These are phyloP conservation scores for Acanthopleura granulata DNA, from an alignment of 2,888 invertebrate genomes.

Conservation along the genomic window DNA sequence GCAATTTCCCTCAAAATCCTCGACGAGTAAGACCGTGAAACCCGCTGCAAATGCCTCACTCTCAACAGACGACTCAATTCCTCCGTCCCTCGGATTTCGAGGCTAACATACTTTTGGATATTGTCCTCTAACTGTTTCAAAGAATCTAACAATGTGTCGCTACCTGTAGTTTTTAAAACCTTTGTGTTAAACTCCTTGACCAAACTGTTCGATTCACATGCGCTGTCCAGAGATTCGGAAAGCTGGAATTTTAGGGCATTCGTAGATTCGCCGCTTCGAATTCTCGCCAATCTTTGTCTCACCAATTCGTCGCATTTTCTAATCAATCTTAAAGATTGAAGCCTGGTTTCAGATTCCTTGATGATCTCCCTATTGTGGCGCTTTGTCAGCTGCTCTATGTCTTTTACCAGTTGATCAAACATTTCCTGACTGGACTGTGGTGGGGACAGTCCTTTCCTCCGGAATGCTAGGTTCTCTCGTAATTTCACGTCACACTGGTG, in stretches of 20 bases:
- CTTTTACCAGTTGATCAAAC: slow-evolving; percentile 44
- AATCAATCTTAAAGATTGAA: slow-evolving; percentile 40
- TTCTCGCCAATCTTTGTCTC: slow-evolving; percentile 34
- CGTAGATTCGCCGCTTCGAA: slow-evolving; percentile 22
- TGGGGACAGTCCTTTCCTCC: slow-evolving; percentile 10
- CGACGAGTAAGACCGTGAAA: slow-evolving; percentile 37
- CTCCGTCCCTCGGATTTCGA: slow-evolving; percentile 42
- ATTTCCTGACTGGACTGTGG: slow-evolving; percentile 42
- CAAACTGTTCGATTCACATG: not conserved
- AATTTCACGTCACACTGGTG: slow-evolving; percentile 42
- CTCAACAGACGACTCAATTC: slow-evolving; percentile 40
- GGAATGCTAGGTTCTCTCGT: slow-evolving; percentile 27
- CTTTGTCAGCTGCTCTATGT: slow-evolving; percentile 41
- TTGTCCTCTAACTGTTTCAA: slow-evolving; percentile 40
- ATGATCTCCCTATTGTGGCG: slow-evolving; percentile 34
- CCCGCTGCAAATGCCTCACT: slow-evolving; percentile 38
- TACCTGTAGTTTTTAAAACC: no score
- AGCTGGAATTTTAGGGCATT: not conserved
- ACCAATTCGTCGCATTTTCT: slow-evolving; percentile 44
- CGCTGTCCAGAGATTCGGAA: not conserved
- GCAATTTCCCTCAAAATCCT: slow-evolving; percentile 36
- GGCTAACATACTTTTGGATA: slow-evolving; percentile 41
- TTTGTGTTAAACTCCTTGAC: no score
- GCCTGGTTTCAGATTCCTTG: slow-evolving; percentile 40
- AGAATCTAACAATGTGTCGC: slow-evolving; percentile 36